A percentile compares a stretch with the other conserved stretches of the same genome.
Conservation (phyloP, 2,113 vertebrate genomes). For the Malurus alboscapulatus region DNA sequence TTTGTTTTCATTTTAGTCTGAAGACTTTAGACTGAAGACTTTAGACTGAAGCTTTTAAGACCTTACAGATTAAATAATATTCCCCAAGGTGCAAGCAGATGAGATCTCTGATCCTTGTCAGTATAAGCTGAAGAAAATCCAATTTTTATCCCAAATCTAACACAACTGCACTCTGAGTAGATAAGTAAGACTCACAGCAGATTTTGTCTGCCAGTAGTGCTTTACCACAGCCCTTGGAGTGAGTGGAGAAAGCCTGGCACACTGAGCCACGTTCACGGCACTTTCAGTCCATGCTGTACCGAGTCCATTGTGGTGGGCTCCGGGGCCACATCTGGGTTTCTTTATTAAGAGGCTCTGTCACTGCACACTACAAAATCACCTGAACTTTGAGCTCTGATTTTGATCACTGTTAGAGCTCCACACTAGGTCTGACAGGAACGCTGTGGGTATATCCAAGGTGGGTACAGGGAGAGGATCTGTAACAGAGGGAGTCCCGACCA, state of each 20-base stretch:
- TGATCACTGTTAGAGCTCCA: not conserved
- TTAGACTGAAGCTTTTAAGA: not conserved
- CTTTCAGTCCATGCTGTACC: not conserved
- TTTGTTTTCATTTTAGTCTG: not conserved
- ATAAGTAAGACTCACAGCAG: not conserved
- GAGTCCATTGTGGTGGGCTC: not conserved
- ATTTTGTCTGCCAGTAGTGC: not conserved
- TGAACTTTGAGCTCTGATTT: not conserved
- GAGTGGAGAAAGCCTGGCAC: not conserved
- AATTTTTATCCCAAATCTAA: not conserved
- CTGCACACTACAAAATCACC: not conserved
- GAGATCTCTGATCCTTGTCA: not conserved
- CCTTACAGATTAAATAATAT: not conserved
- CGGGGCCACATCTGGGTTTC: not conserved
- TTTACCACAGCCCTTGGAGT: not conserved
- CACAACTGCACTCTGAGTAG: not conserved
- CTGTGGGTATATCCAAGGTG: not conserved
- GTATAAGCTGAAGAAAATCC: not conserved
- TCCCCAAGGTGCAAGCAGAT: not conserved
- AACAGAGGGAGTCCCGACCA: not conserved
- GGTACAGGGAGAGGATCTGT: not conserved
- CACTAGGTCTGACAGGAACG: not conserved
- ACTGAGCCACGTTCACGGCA: fast-evolving
- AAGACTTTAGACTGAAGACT: not conserved
- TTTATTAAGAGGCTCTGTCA: not conserved